Evolutionary conservation across 2,113 vertebrate genomes (phyloP).

Genomic region (Semnornis frantzii): DNA sequence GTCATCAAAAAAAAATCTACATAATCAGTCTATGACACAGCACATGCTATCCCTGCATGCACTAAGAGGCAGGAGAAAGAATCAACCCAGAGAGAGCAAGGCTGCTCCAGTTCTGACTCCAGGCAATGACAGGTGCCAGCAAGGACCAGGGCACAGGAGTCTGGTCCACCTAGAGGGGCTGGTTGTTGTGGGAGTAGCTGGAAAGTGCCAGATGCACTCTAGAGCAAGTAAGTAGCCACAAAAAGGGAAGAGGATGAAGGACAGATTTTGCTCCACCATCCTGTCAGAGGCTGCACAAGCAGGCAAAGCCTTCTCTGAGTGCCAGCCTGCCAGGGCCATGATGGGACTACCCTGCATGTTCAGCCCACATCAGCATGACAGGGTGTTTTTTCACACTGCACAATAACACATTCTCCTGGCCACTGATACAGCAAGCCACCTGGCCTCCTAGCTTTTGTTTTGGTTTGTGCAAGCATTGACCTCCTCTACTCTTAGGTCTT

Average conservation of each 20-base stretch:
- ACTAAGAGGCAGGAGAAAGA: neutral
- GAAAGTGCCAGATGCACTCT: neutral
- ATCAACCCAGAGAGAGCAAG: neutral
- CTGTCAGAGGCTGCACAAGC: neutral
- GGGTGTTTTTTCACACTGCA: neutral
- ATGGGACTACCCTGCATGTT: rapidly evolving
- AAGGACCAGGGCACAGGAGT: neutral
- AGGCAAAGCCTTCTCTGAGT: neutral
- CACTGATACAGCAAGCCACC: neutral
- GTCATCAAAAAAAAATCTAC: neutral
- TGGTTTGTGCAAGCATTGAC: neutral
- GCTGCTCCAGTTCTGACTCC: neutral
- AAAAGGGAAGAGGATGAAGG: neutral
- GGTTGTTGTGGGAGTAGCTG: neutral
- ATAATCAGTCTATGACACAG: rapidly evolving
- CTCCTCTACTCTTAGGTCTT: neutral
- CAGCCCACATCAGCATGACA: neutral
- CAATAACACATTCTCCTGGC: rapidly evolving
- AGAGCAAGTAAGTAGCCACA: rapidly evolving
- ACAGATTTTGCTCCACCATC: neutral
- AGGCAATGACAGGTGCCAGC: neutral
- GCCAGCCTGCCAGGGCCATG: neutral
- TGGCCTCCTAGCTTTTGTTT: neutral
- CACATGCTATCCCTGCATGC: neutral
- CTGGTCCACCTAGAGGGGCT: rapidly evolving